These are phyloP conservation scores for Pelusios castaneus DNA, from an alignment of 2,113 vertebrate genomes.

Conservation along the genomic window DNA sequence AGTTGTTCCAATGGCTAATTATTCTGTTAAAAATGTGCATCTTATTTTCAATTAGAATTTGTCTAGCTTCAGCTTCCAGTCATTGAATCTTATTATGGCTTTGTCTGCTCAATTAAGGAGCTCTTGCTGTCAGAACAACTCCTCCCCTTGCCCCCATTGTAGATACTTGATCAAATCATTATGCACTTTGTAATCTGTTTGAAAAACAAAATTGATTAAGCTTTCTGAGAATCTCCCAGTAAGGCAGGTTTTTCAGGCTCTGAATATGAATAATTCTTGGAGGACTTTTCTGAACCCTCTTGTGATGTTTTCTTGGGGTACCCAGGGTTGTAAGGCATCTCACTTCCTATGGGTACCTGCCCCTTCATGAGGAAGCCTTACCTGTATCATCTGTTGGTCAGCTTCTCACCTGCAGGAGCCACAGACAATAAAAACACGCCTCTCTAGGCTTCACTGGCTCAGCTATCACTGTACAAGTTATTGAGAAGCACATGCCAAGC, in stretches of 20 bases:
- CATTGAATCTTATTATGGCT: neutral
- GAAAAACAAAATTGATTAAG: neutral
- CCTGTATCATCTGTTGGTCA: neutral
- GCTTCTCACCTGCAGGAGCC: neutral
- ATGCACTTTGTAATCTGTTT: neutral
- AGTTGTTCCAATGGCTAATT: neutral
- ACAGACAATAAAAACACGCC: neutral
- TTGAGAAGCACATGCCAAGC: neutral
- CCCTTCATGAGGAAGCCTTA: neutral
- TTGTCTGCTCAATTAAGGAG: neutral
- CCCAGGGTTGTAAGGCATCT: neutral
- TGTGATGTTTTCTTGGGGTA: neutral
- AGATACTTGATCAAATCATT: neutral
- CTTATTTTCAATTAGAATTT: neutral
- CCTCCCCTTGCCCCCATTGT: neutral
- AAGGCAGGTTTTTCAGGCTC: neutral
- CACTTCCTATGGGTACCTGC: neutral
- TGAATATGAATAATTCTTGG: neutral
- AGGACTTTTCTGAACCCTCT: neutral
- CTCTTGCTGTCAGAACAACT: accelerated
- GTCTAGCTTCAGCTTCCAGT: neutral
- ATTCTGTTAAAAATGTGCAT: neutral
- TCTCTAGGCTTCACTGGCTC: neutral
- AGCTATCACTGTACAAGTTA: neutral
- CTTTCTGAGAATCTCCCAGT: neutral